phyloP scores from a whole-genome alignment of 2,113 vertebrate species.

The Petaurus breviceps region DNA sequence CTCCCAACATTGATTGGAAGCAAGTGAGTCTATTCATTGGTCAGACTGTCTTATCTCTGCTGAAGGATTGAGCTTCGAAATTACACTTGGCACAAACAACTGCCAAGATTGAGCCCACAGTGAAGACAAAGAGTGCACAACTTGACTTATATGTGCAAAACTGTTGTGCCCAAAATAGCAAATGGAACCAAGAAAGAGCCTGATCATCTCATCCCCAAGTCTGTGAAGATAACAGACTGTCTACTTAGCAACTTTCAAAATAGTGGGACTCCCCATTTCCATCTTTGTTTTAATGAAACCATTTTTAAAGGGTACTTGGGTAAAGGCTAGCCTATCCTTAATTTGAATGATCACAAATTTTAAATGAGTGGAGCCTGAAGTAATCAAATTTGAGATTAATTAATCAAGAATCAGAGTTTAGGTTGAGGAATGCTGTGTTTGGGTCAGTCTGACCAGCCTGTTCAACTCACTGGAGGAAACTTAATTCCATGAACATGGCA shows the following conservation, averaged over 20 bases:
- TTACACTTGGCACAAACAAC: slow-evolving; percentile 67
- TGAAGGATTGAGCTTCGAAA: slow-evolving; percentile 64
- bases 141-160: slow-evolving; percentile 69
- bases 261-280: background rate
- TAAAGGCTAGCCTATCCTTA: background rate
- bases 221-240: background rate
- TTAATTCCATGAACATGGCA: background rate
- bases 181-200: slow-evolving; percentile 41
- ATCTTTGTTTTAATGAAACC: slow-evolving; percentile 3
- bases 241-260: slow-evolving; percentile 58
- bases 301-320: background rate
- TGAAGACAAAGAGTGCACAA: slow-evolving; percentile 67
- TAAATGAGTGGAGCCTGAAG: background rate
- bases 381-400: background rate
- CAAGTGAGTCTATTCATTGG: slow-evolving; percentile 45
- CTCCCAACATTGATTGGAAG: slow-evolving; percentile 39
- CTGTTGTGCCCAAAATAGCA: slow-evolving; percentile 63
- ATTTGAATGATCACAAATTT: slow-evolving; percentile 5
- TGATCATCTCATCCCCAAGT: slow-evolving; percentile 61
- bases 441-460: background rate
- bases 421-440: background rate
- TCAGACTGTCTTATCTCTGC: slow-evolving; percentile 57
- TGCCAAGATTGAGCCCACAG: slow-evolving; percentile 60
- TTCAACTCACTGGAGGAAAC: slow-evolving; percentile 12
- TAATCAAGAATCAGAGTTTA: background rate